These are phyloP conservation scores for Mythimna lalbum DNA, from an alignment of 2,888 invertebrate species.

Conservation along the genomic window DNA sequence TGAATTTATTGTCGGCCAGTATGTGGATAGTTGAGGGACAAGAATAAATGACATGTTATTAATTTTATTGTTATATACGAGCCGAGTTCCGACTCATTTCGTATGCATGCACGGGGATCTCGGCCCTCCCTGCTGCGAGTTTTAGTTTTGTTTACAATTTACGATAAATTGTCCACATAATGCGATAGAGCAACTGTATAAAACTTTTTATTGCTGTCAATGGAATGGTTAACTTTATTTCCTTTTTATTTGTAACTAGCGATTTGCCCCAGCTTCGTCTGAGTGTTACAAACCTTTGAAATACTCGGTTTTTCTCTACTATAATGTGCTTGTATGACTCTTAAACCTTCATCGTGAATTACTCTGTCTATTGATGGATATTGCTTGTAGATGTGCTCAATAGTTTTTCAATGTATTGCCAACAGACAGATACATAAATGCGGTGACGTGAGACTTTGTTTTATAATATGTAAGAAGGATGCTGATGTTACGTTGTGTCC, in stretches of 20 bases:
- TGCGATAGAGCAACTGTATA: slow-evolving; percentile 23
- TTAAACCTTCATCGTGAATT: no score
- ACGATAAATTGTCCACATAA: slow-evolving; percentile 47
- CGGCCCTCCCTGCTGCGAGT: slow-evolving; percentile 44
- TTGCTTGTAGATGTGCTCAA: no score
- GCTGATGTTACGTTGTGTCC: slow-evolving; percentile 72
- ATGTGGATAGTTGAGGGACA: slow-evolving; percentile 68
- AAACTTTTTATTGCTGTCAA: slow-evolving; percentile 52
- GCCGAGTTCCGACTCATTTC: slow-evolving; percentile 67
- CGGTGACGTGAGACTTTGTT: no score
- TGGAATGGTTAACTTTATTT: slow-evolving; percentile 17
- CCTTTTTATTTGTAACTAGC: slow-evolving; percentile 18
- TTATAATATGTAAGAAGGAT: background rate
- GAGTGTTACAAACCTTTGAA: no score
- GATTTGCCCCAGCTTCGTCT: no score
- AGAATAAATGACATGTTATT: slow-evolving; percentile 78
- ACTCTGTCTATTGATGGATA: no score
- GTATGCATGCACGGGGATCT: slow-evolving; percentile 74
- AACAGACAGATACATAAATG: no score
- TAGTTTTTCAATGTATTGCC: no score
- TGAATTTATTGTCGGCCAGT: slow-evolving; percentile 58
- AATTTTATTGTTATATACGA: slow-evolving; percentile 74
- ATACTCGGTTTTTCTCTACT: no score
- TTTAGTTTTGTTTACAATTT: slow-evolving; percentile 57
- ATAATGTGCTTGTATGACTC: no score